phyloP scores from a whole-genome alignment of 2,113 vertebrate species.

The Leptocoma aspasia region DNA sequence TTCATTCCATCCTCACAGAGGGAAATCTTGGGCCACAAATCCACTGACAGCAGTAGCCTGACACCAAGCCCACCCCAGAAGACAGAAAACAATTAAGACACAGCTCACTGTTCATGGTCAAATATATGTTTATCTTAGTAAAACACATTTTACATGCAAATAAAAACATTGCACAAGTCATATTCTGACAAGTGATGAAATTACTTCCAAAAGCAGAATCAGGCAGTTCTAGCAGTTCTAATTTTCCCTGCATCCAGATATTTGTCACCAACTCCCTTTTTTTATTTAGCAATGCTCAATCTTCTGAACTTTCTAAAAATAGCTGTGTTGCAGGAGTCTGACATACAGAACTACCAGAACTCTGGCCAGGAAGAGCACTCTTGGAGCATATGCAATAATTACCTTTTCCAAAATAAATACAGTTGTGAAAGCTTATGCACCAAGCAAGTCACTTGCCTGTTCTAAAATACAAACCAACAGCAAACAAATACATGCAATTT shows the following conservation, averaged over 20 bases:
- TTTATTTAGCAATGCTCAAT: background rate
- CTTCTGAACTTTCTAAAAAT: background rate
- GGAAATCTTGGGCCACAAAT: background rate
- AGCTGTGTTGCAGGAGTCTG: background rate
- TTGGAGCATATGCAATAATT: background rate
- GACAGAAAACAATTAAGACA: background rate
- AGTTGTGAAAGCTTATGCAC: background rate
- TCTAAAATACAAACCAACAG: background rate
- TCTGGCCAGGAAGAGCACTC: background rate
- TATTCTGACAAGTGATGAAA: background rate
- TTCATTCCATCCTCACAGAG: background rate
- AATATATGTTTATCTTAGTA: background rate
- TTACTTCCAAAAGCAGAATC: background rate
- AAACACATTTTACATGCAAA: background rate
- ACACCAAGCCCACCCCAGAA: background rate
- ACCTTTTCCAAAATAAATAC: background rate
- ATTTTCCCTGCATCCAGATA: background rate
- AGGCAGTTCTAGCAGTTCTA: background rate
- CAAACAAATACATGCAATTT: background rate
- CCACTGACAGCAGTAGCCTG: background rate
- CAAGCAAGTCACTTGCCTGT: background rate
- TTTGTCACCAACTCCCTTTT: background rate
- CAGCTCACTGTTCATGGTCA: background rate
- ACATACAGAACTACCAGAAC: background rate
- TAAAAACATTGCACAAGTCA: background rate